Base-by-base conservation (phyloP, 2,888 invertebrate species). In the Drosophila siamana region DNA sequence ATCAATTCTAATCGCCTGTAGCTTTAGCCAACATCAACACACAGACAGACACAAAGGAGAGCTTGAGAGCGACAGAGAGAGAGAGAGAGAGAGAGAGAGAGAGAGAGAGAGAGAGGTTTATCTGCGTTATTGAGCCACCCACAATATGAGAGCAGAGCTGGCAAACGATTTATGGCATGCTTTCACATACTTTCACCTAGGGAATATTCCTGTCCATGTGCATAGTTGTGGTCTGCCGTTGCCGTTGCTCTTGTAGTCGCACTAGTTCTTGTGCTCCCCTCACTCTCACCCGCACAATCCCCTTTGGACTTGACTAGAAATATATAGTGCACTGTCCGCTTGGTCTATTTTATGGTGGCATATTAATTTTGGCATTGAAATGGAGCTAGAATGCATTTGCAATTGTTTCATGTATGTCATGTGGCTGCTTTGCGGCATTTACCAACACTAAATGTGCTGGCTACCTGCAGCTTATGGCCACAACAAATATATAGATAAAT, bases 101-200 rank as follows among this genome's bases (percentile, higher is more conserved):
- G 7, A n/a, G 30, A 11, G n/a, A 15, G 38, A 19, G 13, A 11
- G 41, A 13, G 47, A 47, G 46, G 47, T 66, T 60, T 63, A 76
- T 76, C 65, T 74, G 30, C 44, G 50, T 43, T 65, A 43, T 44
- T 55, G 36, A 50, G 38, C 67, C 69, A 64, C 78, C 72, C 74
- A 75, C 78, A 74, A 72, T 66, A 86, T 67, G 30, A 54, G 65
- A 75, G 74, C 52, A 67, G 70, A 67, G 70, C 78, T 65, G 70
- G 54, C 76, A 68, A 76, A 80, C 88, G 88, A 86, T 86, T 86
- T 86, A 86, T 86, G 88, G 88, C 78, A 88, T 88, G 84, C 88
- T 86, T 86, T 86, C 84, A 86, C 84, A 88, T 78, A 86, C 88
- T 86, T 86, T 86, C 84, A 86, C 85, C 85, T 86, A 80, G 83